Evolutionary conservation across 2,797 vertebrate species (phyloP).

Genomic region (Oreonectes daqikongensis): DNA sequence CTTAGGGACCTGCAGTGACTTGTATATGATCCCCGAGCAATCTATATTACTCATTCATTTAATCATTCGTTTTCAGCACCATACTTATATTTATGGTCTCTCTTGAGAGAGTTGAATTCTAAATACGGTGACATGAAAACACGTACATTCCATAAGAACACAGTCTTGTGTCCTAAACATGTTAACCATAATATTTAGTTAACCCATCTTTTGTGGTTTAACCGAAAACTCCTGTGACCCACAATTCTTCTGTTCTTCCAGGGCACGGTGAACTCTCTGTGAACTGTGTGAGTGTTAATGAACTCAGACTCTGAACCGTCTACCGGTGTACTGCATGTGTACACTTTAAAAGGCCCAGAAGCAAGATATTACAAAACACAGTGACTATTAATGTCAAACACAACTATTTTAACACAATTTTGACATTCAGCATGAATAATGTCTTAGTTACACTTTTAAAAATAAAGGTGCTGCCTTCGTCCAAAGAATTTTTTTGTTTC

Average conservation of each 20-base stretch:
- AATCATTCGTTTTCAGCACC: constrained; percentile 65
- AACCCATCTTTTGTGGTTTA: constrained; percentile 69
- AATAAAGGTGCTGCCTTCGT: no score
- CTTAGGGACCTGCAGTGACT: constrained; percentile 43
- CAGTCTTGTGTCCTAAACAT: constrained; percentile 59
- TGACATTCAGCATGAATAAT: constrained; percentile 11
- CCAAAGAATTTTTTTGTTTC: no score
- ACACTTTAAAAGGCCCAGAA: constrained; percentile 65
- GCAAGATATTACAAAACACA: constrained; percentile 4
- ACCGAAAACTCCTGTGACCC: constrained; percentile 63
- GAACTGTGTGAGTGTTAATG: constrained; percentile 74
- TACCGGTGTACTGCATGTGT: constrained; percentile 74
- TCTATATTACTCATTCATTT: constrained; percentile 64
- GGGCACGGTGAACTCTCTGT: constrained; percentile 71
- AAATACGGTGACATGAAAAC: constrained; percentile 54
- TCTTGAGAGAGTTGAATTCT: constrained; percentile 66
- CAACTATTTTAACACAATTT: constrained; percentile 20
- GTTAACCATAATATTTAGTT: constrained; percentile 75
- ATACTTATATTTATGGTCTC: constrained; percentile 55
- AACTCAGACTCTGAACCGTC: constrained; percentile 68
- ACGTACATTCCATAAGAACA: neutral
- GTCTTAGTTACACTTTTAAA: no score
- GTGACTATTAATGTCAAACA: constrained; percentile 31
- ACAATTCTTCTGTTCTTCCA: constrained; percentile 63
- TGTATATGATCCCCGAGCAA: constrained; percentile 30